Conservation (phyloP, 2,888 invertebrate species). For the Heliconius charithonia region DNA sequence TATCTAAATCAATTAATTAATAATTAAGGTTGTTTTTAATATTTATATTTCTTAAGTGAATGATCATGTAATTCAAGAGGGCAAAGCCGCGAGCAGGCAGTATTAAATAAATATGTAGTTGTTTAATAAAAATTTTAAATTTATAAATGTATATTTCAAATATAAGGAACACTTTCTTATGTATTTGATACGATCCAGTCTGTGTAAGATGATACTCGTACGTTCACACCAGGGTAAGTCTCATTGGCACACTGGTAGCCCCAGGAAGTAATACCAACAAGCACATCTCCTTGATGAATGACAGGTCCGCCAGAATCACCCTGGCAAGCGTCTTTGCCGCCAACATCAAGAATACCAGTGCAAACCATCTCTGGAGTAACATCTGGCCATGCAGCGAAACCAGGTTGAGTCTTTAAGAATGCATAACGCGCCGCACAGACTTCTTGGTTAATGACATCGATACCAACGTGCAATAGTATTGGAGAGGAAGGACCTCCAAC, state of each 20-base stretch:
- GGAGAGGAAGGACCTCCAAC: slow-evolving; percentile 12
- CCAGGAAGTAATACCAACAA: slow-evolving; percentile 71
- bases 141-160: background rate
- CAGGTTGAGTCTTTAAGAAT: slow-evolving; percentile 73
- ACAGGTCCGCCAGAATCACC: slow-evolving; percentile 59
- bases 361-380: slow-evolving; percentile 65
- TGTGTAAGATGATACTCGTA: slow-evolving; percentile 65
- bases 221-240: slow-evolving; percentile 78
- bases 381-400: slow-evolving; percentile 60
- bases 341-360: slow-evolving; percentile 59
- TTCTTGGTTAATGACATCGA: slow-evolving; percentile 56
- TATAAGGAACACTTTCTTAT: slow-evolving; percentile 5
- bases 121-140: background rate
- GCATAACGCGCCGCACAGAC: slow-evolving; percentile 58
- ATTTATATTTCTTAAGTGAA: too few relatives aligned
- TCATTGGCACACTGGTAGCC: slow-evolving; percentile 48
- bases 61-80: too few relatives aligned
- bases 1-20: too few relatives aligned
- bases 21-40: too few relatives aligned
- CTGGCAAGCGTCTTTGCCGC: slow-evolving; percentile 53
- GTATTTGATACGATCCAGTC: slow-evolving; percentile 60
- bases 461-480: slow-evolving; percentile 54
- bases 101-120: too few relatives aligned
- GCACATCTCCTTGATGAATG: slow-evolving; percentile 51
- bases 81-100: too few relatives aligned